Evolutionary conservation across 2,113 vertebrate genomes (phyloP).

Genomic region (Chaetodon auriga): DNA sequence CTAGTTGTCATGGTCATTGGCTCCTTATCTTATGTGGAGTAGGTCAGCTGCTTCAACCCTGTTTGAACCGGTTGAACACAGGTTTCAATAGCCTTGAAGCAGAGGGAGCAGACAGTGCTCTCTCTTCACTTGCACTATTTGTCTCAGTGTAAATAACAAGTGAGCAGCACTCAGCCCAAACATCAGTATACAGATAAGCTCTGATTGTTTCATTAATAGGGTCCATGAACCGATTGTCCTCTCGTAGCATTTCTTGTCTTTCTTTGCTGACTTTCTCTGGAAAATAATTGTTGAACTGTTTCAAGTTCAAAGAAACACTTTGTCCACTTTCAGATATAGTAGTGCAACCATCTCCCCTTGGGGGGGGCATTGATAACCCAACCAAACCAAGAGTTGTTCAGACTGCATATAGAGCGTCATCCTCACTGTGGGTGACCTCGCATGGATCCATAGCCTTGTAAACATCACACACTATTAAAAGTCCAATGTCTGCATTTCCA

Average conservation of each 20-base stretch:
- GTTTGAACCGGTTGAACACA: neutral
- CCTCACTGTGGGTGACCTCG: neutral
- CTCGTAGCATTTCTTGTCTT: neutral
- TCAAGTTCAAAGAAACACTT: neutral
- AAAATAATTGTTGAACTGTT: neutral
- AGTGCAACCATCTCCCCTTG: neutral
- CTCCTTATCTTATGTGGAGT: neutral
- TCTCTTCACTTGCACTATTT: neutral
- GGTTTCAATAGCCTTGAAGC: neutral
- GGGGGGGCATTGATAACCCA: neutral
- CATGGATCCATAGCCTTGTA: slow-evolving; percentile 6
- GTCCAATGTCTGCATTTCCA: neutral
- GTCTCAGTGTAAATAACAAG: neutral
- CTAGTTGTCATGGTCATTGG: too few species aligned
- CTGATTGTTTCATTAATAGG: neutral
- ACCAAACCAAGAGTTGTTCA: neutral
- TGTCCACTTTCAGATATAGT: neutral
- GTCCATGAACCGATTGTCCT: neutral
- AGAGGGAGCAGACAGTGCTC: neutral
- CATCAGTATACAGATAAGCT: neutral
- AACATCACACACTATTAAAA: neutral
- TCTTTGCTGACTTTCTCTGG: neutral
- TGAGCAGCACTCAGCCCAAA: neutral
- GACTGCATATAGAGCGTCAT: neutral
- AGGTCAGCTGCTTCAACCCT: neutral